phyloP scores from a whole-genome alignment of 2,113 vertebrate species.

The Azemiops feae region DNA sequence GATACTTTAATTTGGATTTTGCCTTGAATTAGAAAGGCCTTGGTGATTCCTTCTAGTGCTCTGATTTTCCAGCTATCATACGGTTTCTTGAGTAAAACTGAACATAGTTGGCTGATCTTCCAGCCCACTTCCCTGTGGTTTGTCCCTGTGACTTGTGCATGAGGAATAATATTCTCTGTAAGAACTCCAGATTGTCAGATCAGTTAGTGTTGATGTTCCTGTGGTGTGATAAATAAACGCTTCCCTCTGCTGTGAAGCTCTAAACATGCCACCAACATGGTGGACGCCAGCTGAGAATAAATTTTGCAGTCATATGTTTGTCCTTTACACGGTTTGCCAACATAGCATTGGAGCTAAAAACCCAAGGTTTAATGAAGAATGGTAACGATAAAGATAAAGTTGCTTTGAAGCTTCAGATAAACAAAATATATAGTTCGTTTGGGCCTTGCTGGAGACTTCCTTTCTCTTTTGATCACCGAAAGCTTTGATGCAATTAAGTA shows the following conservation, averaged over 20 bases:
- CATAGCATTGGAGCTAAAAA: constrained; percentile 33
- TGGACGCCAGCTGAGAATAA: constrained; percentile 37
- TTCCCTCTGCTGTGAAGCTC: constrained; percentile 16
- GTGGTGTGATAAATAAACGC: constrained; percentile 16
- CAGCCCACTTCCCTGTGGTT: too few relatives aligned
- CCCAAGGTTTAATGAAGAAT: constrained; percentile 22
- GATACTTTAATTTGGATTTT: neutral
- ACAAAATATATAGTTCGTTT: neutral
- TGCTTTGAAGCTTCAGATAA: neutral
- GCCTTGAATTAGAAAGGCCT: neutral
- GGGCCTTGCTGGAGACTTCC: constrained; percentile 7
- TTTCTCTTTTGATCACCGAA: constrained; percentile 21
- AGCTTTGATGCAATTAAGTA: neutral
- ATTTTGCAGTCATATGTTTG: constrained; percentile 45
- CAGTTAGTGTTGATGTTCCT: neutral
- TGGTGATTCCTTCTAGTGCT: neutral
- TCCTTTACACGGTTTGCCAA: constrained; percentile 12
- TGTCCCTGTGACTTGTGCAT: neutral
- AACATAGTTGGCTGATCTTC: neutral
- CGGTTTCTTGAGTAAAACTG: neutral
- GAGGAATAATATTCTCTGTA: too few relatives aligned
- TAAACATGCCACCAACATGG: constrained; percentile 19
- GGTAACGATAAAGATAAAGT: constrained; percentile 18
- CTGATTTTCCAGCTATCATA: neutral
- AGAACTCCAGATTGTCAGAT: neutral